Conservation (phyloP, 35 echinoderm and acorn worm species). For the Apostichopus parvimensis region DNA sequence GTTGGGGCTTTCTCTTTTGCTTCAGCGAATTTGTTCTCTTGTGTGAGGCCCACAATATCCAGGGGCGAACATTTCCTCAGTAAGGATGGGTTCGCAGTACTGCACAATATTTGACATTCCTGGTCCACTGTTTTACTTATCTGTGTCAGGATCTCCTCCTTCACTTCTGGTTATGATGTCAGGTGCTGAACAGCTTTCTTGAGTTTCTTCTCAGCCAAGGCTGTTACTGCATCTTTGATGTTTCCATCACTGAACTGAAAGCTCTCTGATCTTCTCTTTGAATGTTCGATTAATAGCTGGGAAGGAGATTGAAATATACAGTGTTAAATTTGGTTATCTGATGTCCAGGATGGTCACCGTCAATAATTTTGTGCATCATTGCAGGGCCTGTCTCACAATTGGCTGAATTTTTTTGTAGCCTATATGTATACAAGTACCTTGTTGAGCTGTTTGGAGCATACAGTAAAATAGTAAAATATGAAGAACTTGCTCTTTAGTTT, state of each 20-base stretch:
- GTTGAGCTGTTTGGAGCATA: no score
- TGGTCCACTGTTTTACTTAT: not conserved
- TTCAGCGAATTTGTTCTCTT: not conserved
- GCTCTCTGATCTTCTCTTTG: not conserved
- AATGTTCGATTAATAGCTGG: not conserved
- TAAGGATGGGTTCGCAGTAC: not conserved
- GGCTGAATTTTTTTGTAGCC: not conserved
- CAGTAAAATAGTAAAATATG: no score
- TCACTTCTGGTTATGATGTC: not conserved
- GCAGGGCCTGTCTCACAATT: not conserved
- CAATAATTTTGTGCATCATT: not conserved
- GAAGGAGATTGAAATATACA: not conserved
- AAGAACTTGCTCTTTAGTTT: no score
- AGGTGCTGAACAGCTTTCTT: not conserved
- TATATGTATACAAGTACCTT: no score
- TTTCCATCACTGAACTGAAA: not conserved
- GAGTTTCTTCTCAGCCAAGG: not conserved
- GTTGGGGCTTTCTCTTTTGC: not conserved
- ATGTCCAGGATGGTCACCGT: not conserved
- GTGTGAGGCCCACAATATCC: not conserved
- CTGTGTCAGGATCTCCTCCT: not conserved
- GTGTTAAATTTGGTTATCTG: not conserved
- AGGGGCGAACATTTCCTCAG: not conserved
- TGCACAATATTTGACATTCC: not conserved
- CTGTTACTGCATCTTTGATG: not conserved